phyloP scores from a whole-genome alignment of 2,888 invertebrate species.

The Latrodectus elegans region DNA sequence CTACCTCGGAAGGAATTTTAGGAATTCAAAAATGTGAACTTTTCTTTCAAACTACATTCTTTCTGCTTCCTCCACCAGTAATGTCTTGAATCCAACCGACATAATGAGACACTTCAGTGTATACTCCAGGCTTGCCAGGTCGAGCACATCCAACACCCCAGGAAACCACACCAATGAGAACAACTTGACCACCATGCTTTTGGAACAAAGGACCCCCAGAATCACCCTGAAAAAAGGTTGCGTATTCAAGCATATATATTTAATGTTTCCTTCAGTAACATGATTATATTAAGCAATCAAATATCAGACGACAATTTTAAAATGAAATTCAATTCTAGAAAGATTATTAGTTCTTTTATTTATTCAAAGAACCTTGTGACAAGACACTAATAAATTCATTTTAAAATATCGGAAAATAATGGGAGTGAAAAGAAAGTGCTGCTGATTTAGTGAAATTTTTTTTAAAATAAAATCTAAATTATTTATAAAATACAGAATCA shows the following conservation, averaged over 20 bases:
- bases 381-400: too few species aligned
- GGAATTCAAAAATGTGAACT: not conserved
- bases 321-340: not conserved
- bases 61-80: slow-evolving; percentile 34
- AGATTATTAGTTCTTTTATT: too few species aligned
- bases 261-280: too few species aligned
- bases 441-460: too few species aligned
- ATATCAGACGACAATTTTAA: too few species aligned
- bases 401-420: too few species aligned
- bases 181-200: slow-evolving; percentile 38
- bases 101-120: slow-evolving; percentile 59
- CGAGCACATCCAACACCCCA: slow-evolving; percentile 67
- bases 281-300: too few species aligned
- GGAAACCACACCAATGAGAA: slow-evolving; percentile 61
- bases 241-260: too few species aligned
- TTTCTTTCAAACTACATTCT: slow-evolving; percentile 6
- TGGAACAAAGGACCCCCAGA: slow-evolving; percentile 64
- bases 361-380: too few species aligned
- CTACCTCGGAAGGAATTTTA: slow-evolving; percentile 15
- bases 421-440: too few species aligned
- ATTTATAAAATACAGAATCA: too few species aligned
- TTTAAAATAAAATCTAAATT: too few species aligned
- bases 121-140: slow-evolving; percentile 62
- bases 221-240: slow-evolving; percentile 47
- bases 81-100: slow-evolving; percentile 58